Evolutionary conservation across 2,797 vertebrate species (phyloP).

Genomic region (Epinephelus coioides): DNA sequence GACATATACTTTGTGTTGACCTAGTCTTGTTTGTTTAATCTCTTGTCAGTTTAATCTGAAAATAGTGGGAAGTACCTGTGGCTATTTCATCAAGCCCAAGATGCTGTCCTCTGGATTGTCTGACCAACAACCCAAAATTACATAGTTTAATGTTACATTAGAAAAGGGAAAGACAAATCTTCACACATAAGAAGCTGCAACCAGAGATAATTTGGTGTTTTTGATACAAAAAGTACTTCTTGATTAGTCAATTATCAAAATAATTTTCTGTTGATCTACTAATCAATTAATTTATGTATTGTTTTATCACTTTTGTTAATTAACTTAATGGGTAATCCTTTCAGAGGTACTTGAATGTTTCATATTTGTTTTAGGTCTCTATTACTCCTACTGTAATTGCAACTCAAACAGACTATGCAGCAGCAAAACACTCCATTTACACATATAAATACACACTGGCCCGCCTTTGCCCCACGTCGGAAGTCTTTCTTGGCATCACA

Average conservation of each 20-base stretch:
- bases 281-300: neutral
- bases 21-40: neutral
- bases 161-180: neutral
- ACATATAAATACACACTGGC: neutral
- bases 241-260: neutral
- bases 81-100: neutral
- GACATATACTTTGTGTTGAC: too few relatives aligned
- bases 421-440: neutral
- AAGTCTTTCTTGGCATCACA: conserved; percentile 35
- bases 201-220: neutral
- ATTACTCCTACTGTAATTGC: neutral
- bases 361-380: neutral
- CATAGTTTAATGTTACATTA: neutral
- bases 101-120: neutral
- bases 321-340: neutral
- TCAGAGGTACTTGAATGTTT: neutral
- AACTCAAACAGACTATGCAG: neutral
- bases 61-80: neutral
- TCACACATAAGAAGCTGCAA: neutral
- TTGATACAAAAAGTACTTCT: neutral
- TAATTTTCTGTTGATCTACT: neutral
- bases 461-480: neutral
- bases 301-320: neutral
- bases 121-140: neutral
- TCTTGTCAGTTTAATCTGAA: neutral